phyloP scores from a whole-genome alignment of 2,797 vertebrate genomes.

The Propithecus deckenii region DNA sequence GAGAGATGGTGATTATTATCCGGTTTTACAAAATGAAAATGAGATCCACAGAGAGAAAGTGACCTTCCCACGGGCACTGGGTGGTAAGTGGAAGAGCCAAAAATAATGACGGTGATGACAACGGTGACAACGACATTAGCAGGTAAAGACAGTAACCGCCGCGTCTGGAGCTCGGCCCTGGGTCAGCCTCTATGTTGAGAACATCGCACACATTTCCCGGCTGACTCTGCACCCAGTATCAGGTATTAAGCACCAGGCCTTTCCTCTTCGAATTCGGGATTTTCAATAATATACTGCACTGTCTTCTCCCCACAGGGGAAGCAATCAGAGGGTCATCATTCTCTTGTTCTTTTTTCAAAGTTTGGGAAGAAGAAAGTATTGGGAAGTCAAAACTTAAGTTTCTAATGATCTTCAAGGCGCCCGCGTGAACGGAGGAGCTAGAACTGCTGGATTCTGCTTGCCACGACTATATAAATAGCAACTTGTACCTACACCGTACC shows the following conservation, averaged over 20 bases:
- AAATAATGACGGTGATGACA: neutral
- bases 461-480: conserved; percentile 68
- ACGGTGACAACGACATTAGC: rapidly evolving
- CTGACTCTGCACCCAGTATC: neutral
- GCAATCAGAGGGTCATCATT: neutral
- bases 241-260: neutral
- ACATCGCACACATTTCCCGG: rapidly evolving
- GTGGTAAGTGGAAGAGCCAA: neutral
- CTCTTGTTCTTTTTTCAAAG: conserved; percentile 15
- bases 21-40: neutral
- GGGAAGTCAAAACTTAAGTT: neutral
- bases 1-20: neutral
- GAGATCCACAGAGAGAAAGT: neutral
- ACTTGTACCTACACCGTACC: neutral
- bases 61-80: neutral
- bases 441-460: neutral
- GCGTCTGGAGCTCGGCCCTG: neutral
- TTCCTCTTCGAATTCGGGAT: neutral
- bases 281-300: neutral
- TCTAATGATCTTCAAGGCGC: neutral
- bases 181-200: neutral
- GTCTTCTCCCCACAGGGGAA: neutral
- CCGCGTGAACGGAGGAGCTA: neutral
- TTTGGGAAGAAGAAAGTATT: neutral
- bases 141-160: neutral